Evolutionary conservation across 23 tunicate species (phyloP).

Genomic region (Ciona savignyi): DNA sequence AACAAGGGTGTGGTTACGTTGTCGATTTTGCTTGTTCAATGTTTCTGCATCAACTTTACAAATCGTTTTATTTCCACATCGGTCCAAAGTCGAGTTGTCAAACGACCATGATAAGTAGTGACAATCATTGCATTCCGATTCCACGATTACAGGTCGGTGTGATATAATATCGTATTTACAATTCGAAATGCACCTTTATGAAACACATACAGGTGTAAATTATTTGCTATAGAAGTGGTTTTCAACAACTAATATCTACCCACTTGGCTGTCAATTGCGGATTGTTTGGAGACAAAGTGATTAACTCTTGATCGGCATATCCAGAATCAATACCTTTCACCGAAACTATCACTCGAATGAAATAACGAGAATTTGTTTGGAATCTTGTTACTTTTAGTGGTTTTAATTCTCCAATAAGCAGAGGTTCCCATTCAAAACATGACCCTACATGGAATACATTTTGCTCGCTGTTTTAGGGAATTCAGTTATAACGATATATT

Average conservation of each 20-base stretch:
- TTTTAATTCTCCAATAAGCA: background rate
- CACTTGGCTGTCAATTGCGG: background rate
- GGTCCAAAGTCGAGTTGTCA: background rate
- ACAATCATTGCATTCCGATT: background rate
- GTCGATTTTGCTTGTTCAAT: background rate
- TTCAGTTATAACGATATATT: too few relatives aligned
- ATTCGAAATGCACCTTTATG: background rate
- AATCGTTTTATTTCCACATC: background rate
- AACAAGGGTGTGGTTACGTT: background rate
- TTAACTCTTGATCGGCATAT: background rate
- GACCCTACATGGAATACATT: background rate
- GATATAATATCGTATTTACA: background rate
- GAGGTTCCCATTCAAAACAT: background rate
- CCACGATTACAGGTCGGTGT: background rate
- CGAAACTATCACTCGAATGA: background rate
- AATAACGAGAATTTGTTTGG: background rate
- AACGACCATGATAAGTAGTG: background rate
- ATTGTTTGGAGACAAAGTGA: background rate
- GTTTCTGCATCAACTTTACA: background rate
- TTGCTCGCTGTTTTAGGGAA: too few relatives aligned
- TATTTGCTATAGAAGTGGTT: background rate
- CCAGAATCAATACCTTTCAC: background rate
- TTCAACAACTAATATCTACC: too few relatives aligned
- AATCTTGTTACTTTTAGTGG: background rate
- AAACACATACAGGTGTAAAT: background rate